Percentiles rank a stretch among this genome's conserved stretches.
Conservation (phyloP, 2,888 invertebrate genomes). For the Linnaemya tessellans region DNA sequence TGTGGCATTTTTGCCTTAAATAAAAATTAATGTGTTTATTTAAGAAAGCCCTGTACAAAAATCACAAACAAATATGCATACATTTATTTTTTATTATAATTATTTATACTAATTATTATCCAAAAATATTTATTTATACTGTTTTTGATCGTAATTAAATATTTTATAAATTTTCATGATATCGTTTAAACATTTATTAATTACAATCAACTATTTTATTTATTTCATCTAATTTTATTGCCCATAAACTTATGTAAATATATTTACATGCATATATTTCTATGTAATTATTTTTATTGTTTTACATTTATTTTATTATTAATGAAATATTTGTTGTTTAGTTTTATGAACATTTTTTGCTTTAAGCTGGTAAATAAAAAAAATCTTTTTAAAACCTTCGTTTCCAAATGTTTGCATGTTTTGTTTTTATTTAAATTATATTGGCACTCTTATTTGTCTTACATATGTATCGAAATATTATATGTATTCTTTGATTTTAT, state of each 20-base stretch:
- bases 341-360: constrained; percentile 49
- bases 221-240: constrained; percentile 57
- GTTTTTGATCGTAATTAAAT: constrained; percentile 37
- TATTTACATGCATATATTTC: constrained; percentile 68
- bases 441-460: background rate
- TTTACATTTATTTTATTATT: constrained; percentile 73
- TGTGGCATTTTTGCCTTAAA: background rate
- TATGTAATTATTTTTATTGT: constrained; percentile 72
- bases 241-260: constrained; percentile 69
- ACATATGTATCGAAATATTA: no score
- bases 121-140: constrained; percentile 54
- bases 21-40: constrained; percentile 23
- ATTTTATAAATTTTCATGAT: constrained; percentile 38
- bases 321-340: constrained; percentile 72
- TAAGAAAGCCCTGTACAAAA: constrained; percentile 58
- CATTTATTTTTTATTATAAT: constrained; percentile 47
- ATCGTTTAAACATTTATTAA: constrained; percentile 38
- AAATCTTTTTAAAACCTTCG: constrained; percentile 34
- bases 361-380: constrained; percentile 65
- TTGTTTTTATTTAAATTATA: background rate
- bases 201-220: constrained; percentile 50
- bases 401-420: background rate
- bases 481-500: no score
- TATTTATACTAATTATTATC: constrained; percentile 45
- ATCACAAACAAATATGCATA: constrained; percentile 30